Percentiles rank a stretch among this genome's conserved stretches.
Evolutionary conservation across 2,888 invertebrate species (phyloP).

Genomic region (Conchocele bisecta): DNA sequence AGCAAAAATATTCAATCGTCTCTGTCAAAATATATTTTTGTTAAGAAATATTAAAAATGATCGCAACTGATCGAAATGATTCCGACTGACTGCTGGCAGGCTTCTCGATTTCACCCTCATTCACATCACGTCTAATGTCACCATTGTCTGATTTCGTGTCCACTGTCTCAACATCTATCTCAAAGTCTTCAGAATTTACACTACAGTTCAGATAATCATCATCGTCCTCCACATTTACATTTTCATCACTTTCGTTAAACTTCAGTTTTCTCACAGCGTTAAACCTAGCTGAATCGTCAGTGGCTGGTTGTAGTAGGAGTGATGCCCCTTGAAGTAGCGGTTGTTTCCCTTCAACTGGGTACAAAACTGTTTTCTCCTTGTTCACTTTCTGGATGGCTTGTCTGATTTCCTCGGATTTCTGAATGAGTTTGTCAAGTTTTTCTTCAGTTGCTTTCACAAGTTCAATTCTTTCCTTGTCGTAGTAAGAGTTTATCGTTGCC

Average conservation of each 20-base stretch:
- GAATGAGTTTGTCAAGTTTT: slow-evolving; percentile 50
- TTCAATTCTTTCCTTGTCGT: slow-evolving; percentile 62
- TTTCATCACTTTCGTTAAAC: slow-evolving; percentile 39
- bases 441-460: slow-evolving; percentile 42
- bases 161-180: slow-evolving; percentile 58
- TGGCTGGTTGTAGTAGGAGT: slow-evolving; percentile 40
- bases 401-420: slow-evolving; percentile 48
- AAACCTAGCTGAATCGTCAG: slow-evolving; percentile 36
- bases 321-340: slow-evolving; percentile 44
- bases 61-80: no score
- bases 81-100: neutral
- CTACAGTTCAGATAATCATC: slow-evolving; percentile 55
- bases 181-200: slow-evolving; percentile 59
- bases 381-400: slow-evolving; percentile 27
- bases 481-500: slow-evolving; percentile 61
- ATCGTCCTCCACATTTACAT: slow-evolving; percentile 6
- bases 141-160: slow-evolving; percentile 21
- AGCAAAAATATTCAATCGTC: no score
- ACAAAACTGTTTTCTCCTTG: neutral
- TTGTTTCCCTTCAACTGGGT: neutral
- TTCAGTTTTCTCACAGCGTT: slow-evolving; percentile 50
- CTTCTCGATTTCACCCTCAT: no score
- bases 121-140: no score
- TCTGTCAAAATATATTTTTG: no score
- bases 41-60: no score